A percentile compares a stretch with the other conserved stretches of the same genome.
Conservation (phyloP, 1,140 invertebrate species). For the Geopemphigus sp. region DNA sequence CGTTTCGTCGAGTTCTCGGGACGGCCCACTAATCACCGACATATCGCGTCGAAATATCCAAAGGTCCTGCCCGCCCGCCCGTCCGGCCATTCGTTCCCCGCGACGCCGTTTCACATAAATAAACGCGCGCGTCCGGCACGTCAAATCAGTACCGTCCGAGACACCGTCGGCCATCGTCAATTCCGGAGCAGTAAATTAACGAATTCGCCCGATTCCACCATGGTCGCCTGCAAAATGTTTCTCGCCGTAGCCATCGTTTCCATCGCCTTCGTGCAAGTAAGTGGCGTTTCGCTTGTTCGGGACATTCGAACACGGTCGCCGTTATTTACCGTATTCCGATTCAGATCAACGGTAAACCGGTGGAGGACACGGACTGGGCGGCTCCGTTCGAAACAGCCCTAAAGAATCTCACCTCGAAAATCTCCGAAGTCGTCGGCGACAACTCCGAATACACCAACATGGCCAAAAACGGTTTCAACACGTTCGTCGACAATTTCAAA, state of each 20-base stretch:
- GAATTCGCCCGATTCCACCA: not conserved
- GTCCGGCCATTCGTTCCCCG: no score
- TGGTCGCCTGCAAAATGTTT: slow-evolving; percentile 3
- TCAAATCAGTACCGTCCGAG: not conserved
- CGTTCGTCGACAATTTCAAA: not conserved
- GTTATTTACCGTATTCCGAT: not conserved
- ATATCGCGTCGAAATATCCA: not conserved
- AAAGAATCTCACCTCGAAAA: not conserved
- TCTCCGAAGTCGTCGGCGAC: not conserved
- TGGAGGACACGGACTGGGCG: not conserved
- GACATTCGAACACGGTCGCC: no score
- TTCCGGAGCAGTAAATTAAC: not conserved
- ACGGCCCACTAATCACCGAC: no score
- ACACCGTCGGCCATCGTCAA: not conserved
- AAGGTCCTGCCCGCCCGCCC: not conserved
- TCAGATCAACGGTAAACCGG: not conserved
- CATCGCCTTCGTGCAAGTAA: not conserved
- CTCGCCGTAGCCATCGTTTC: not conserved
- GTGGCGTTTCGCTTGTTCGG: not conserved
- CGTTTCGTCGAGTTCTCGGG: no score
- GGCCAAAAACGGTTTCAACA: not conserved
- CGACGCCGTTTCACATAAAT: slow-evolving; percentile 5
- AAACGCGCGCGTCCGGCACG: not conserved
- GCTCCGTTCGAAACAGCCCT: not conserved
- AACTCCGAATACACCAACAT: not conserved